Conservation (phyloP, 2,797 vertebrate genomes). For the Gobionotothen gibberifrons region DNA sequence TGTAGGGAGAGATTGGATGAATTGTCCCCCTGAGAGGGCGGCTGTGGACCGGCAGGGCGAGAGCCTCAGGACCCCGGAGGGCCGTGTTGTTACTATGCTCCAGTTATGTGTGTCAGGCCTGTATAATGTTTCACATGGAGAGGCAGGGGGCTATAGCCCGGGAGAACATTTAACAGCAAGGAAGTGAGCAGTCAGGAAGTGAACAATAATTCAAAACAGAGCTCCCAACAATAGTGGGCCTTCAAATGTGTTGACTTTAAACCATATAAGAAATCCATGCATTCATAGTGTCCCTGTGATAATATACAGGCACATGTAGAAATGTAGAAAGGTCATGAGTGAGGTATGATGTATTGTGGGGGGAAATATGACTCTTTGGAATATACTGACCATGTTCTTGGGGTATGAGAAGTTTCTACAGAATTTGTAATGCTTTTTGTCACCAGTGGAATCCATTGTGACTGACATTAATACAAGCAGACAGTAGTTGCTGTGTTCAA, state of each 20-base stretch:
- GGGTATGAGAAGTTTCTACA: neutral
- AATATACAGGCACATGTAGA: constrained; percentile 26
- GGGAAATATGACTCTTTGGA: constrained; percentile 11
- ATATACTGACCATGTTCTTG: neutral
- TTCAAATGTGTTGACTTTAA: constrained; percentile 62
- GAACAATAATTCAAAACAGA: constrained; percentile 82
- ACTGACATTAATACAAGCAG: constrained; percentile 1
- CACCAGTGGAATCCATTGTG: neutral
- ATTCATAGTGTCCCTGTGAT: constrained; percentile 25
- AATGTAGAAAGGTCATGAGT: constrained; percentile 16
- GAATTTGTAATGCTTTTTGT: constrained; percentile 14
- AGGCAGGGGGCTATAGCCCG: constrained; percentile 44
- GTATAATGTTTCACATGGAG: constrained; percentile 74
- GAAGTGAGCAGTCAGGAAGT: constrained; percentile 74
- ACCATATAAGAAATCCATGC: constrained; percentile 44
- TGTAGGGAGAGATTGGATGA: constrained; percentile 30
- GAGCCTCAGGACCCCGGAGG: constrained; percentile 47
- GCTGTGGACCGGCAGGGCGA: constrained; percentile 46
- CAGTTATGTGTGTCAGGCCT: constrained; percentile 64
- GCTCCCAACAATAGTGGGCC: constrained; percentile 56
- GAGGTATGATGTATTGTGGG: constrained; percentile 5
- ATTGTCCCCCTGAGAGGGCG: constrained; percentile 39
- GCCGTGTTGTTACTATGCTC: constrained; percentile 61
- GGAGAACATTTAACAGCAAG: constrained; percentile 59
- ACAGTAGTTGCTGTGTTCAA: neutral